These are phyloP conservation scores for Tethea ocularis DNA, from an alignment of 2,888 invertebrate genomes.

Conservation along the genomic window DNA sequence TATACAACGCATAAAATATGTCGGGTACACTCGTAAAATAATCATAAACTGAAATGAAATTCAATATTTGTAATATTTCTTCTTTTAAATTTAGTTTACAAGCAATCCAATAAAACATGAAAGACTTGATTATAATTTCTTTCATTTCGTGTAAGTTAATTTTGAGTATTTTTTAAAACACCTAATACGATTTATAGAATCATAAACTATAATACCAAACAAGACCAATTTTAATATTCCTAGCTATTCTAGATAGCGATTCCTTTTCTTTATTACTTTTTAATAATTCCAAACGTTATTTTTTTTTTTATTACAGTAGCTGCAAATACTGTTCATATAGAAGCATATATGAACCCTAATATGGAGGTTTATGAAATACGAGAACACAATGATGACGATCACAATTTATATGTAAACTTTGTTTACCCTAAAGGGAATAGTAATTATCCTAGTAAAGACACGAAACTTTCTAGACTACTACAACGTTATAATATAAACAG, in stretches of 20 bases:
- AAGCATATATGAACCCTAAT: conserved; percentile 12
- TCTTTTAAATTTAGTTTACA: conserved; percentile 7
- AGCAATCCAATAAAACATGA: neutral
- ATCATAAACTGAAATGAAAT: conserved; percentile 45
- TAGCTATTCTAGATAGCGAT: too few species aligned
- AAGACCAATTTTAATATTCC: too few species aligned
- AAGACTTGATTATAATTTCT: conserved; percentile 13
- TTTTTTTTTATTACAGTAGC: conserved; percentile 11
- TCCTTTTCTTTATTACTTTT: too few species aligned
- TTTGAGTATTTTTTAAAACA: neutral
- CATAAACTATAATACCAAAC: too few species aligned
- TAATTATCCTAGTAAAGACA: neutral
- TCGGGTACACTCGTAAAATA: conserved; percentile 51
- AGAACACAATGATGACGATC: conserved; percentile 16
- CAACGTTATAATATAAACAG: neutral
- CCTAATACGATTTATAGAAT: too few species aligned
- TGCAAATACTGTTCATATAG: neutral
- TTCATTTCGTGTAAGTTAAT: conserved; percentile 26
- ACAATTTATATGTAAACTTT: conserved; percentile 10
- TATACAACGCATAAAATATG: conserved; percentile 53
- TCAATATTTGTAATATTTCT: conserved; percentile 34
- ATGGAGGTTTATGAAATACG: conserved; percentile 24
- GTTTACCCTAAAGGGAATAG: neutral
- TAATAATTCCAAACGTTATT: too few species aligned
- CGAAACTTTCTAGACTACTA: conserved; percentile 10